Conservation (phyloP, 2,888 invertebrate genomes). For the Netelia inedita region DNA sequence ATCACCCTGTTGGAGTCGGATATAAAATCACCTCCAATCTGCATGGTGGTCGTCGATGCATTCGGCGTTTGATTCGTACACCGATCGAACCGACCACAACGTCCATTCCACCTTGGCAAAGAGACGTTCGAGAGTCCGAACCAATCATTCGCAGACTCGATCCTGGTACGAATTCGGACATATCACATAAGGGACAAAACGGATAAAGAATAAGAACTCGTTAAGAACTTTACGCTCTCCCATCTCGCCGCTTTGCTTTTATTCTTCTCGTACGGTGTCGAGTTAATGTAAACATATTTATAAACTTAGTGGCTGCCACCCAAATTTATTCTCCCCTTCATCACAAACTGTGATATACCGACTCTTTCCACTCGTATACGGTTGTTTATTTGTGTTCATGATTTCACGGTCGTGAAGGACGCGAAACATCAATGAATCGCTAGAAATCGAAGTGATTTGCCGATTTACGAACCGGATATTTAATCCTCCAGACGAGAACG, state of each 20-base stretch:
- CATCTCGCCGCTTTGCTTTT: constrained; percentile 65
- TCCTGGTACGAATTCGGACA: constrained; percentile 65
- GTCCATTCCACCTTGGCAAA: constrained; percentile 2
- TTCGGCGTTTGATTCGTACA: not conserved
- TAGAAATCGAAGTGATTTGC: constrained; percentile 20
- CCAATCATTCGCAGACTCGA: constrained; percentile 44
- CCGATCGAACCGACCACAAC: constrained; percentile 18
- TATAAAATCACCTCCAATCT: constrained; percentile 23
- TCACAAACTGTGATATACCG: not conserved
- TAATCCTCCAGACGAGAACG: constrained; percentile 59
- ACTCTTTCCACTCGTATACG: too few relatives aligned
- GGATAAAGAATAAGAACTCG: constrained; percentile 75
- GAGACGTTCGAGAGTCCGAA: constrained; percentile 26
- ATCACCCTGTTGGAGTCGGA: not conserved
- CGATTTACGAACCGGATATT: constrained; percentile 37
- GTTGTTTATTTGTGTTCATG: too few relatives aligned
- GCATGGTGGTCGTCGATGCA: not conserved
- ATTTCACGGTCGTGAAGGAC: not conserved
- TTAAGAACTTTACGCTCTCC: constrained; percentile 79
- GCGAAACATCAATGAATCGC: constrained; percentile 28
- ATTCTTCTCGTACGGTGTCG: constrained; percentile 63
- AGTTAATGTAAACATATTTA: constrained; percentile 81
- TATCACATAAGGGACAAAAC: constrained; percentile 72
- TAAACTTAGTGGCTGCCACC: constrained; percentile 5
- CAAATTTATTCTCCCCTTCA: not conserved